A percentile compares a stretch with the other conserved stretches of the same genome.
Conservation (phyloP, 2,797 vertebrate species). For the Neoniphon sammara region DNA sequence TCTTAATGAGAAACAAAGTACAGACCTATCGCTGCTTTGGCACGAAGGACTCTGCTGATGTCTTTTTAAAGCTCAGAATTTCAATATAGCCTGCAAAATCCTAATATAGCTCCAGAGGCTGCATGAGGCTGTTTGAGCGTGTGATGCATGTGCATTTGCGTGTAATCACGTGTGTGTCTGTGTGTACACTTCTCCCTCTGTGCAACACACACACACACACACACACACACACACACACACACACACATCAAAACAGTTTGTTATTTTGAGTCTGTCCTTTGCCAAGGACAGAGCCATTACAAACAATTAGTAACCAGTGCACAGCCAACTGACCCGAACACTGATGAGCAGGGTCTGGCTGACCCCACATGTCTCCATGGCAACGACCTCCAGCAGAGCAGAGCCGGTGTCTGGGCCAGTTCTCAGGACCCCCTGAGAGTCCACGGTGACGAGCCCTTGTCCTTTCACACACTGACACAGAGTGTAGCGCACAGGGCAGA, state of each 20-base stretch:
- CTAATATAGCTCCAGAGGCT: slow-evolving; percentile 42
- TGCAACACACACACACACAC: slow-evolving; percentile 24
- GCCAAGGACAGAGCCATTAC: slow-evolving; percentile 51
- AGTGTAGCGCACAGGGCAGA: slow-evolving; percentile 66
- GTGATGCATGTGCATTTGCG: not conserved
- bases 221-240: not conserved
- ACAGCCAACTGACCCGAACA: slow-evolving; percentile 76
- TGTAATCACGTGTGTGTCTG: slow-evolving; percentile 8
- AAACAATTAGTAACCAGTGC: slow-evolving; percentile 42
- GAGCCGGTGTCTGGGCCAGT: slow-evolving; percentile 76
- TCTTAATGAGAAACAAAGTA: slow-evolving; percentile 69
- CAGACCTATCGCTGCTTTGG: slow-evolving; percentile 41
- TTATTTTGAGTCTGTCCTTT: slow-evolving; percentile 39
- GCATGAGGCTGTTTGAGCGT: not conserved
- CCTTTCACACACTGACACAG: slow-evolving; percentile 76
- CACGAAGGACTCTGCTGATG: slow-evolving; percentile 47
- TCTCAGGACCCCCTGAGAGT: slow-evolving; percentile 70
- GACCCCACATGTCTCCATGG: slow-evolving; percentile 78
- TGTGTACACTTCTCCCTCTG: not conserved
- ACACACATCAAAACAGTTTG: not conserved
- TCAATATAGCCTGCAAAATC: slow-evolving; percentile 38
- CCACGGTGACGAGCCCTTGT: slow-evolving; percentile 72
- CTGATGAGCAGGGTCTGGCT: slow-evolving; percentile 80
- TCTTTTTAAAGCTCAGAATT: slow-evolving; percentile 47
- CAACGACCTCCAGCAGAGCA: slow-evolving; percentile 79